Conservation (phyloP, 2,113 vertebrate genomes). For the Gila orcuttii region DNA sequence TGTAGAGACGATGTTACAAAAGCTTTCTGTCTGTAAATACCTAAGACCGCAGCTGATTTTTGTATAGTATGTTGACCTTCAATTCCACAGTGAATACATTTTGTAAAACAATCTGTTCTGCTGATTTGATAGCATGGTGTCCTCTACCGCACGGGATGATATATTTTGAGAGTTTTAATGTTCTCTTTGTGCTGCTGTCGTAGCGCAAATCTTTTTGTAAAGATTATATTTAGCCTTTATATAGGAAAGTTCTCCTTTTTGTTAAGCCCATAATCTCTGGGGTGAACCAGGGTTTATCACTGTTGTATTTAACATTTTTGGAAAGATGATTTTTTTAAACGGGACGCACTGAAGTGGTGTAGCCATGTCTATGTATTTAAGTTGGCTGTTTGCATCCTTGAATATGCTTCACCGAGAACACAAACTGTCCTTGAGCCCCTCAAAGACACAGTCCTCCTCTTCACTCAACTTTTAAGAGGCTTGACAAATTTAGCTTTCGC, state of each 20-base stretch:
- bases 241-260: background rate
- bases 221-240: slow-evolving; percentile 25
- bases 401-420: background rate
- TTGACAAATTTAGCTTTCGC: slow-evolving; percentile 34
- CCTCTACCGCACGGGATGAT: background rate
- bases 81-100: background rate
- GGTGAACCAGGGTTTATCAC: background rate
- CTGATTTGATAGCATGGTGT: background rate
- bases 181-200: background rate
- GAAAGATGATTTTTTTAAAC: background rate
- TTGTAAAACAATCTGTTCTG: background rate
- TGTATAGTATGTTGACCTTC: background rate
- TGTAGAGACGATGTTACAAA: background rate
- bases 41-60: background rate
- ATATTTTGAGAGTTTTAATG: slow-evolving; percentile 1
- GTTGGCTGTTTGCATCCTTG: background rate
- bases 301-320: background rate
- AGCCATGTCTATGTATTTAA: background rate
- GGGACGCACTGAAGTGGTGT: background rate
- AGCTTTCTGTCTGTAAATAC: background rate
- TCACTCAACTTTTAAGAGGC: slow-evolving; percentile 40
- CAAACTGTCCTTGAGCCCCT: slow-evolving; percentile 22
- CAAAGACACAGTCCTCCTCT: slow-evolving; percentile 18
- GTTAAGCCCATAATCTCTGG: slow-evolving; percentile 11
- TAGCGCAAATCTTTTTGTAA: slow-evolving; percentile 5